Evolutionary conservation across 92 coral and sea anemone genomes (phyloP), one percentile per base, ranked within the genome.

Genomic region (Siderastrea radians): DNA sequence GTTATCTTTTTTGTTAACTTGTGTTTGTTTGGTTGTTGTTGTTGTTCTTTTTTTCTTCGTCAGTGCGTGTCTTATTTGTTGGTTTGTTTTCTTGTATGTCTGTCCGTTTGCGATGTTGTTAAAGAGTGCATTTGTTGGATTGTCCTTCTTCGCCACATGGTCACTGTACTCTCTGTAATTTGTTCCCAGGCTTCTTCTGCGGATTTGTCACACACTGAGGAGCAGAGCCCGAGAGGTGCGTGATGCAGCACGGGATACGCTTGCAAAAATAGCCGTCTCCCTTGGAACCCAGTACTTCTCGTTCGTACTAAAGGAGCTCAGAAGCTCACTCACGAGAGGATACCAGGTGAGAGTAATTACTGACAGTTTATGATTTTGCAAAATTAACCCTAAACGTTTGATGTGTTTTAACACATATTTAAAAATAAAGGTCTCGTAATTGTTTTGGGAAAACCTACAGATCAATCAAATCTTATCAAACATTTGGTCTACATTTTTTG

Each of bases 221-320:
- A 97, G 99, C 88, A 96, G 98, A 48, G 98, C 98, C 16, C 94
- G 93, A 38, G 99, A 97, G 74, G 99, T 97, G 63, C 93, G 99
- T 74, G 96, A 84, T 62, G 94, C 95, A 55, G 99, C 99, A 60
- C 93, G 98, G 87, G 96, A 95, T 70, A 96, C 98, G 46, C 92
- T 97, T 45, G 91, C 93, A 54, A 93, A 95, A 86, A 97, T 97
- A 57, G 83, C 98, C 1, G 80, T 94, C 26, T 94, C 99, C 46
- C 98, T 97, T 58, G 99, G 99, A 38, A 80, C 94, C 11, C 91
- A 91, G 86, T 97, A 97, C 91, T 96, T 97, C 79, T 88, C 96
- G 47, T 97, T 97, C 65, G 90, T 97, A 19, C 74, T 97, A 17
- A 94, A 94, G 71, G 98, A 97, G 80, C 75, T 97, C 84, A 89